Conservation (phyloP, 2,888 invertebrate species). For the Drosophila recens region DNA sequence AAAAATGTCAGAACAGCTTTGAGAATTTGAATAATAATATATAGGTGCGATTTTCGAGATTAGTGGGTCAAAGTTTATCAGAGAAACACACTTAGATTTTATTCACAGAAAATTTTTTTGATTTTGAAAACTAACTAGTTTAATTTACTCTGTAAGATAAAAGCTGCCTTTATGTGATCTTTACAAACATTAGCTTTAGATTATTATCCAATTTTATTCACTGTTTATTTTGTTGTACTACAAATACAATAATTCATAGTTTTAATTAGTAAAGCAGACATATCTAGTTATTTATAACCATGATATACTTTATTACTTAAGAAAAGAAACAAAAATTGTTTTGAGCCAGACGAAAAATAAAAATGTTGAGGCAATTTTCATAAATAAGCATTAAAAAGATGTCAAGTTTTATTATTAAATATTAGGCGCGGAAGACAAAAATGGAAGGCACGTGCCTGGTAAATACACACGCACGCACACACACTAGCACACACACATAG, state of each 20-base stretch:
- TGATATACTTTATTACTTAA: constrained; percentile 6
- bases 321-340: background rate
- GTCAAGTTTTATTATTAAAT: constrained; percentile 66
- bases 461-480: constrained; percentile 9
- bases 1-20: too few species aligned
- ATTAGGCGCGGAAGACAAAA: constrained; percentile 48
- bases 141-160: too few species aligned
- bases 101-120: too few species aligned
- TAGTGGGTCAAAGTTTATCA: too few species aligned
- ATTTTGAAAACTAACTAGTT: too few species aligned
- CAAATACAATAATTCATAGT: background rate
- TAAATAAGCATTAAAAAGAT: constrained; percentile 62
- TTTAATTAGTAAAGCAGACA: constrained; percentile 1
- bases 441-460: constrained; percentile 51
- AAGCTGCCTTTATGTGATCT: too few species aligned
- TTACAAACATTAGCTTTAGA: background rate
- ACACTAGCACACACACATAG: background rate
- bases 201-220: background rate
- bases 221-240: background rate
- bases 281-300: constrained; percentile 6
- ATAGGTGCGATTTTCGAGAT: too few species aligned
- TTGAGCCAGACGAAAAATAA: constrained; percentile 17
- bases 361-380: constrained; percentile 44
- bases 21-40: too few species aligned
- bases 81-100: too few species aligned